phyloP scores from a whole-genome alignment of 2,797 vertebrate species.

The Pelobates cultripes region DNA sequence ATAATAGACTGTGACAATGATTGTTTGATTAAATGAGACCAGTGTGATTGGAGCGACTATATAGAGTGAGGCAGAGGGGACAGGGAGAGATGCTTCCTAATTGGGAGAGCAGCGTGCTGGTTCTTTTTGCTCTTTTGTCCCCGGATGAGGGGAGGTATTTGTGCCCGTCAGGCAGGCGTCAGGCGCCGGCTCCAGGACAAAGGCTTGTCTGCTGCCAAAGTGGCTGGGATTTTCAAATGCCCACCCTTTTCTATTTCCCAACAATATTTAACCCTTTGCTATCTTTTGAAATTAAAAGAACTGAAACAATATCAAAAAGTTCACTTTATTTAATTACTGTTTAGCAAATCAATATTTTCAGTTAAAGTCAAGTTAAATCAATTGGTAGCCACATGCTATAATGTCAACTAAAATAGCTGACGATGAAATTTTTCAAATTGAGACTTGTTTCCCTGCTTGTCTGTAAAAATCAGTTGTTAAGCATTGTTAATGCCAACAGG shows the following conservation, averaged over 20 bases:
- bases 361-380: too few species aligned
- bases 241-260: slow-evolving; percentile 61
- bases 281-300: too few species aligned
- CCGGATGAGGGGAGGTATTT: slow-evolving; percentile 42
- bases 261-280: slow-evolving; percentile 72
- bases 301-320: too few species aligned
- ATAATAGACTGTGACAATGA: slow-evolving; percentile 55
- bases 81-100: slow-evolving; percentile 34
- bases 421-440: too few species aligned
- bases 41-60: slow-evolving; percentile 35
- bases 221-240: slow-evolving; percentile 71
- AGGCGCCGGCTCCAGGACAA: slow-evolving; percentile 80
- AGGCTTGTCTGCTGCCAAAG: slow-evolving; percentile 76
- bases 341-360: too few species aligned
- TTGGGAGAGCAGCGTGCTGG: slow-evolving; percentile 53
- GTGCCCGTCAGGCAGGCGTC: slow-evolving; percentile 64
- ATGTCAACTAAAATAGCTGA: too few species aligned
- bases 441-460: too few species aligned
- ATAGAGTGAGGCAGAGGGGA: slow-evolving; percentile 37
- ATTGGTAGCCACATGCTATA: too few species aligned
- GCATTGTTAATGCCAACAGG: too few species aligned
- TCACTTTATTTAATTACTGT: too few species aligned
- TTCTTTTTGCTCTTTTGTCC: slow-evolving; percentile 48
- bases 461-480: too few species aligned
- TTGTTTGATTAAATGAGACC: slow-evolving; percentile 48